A percentile compares a stretch with the other conserved stretches of the same genome.
Conservation (phyloP, 92 coral and sea anemone genomes). For the Palythoa heliodiscus region DNA sequence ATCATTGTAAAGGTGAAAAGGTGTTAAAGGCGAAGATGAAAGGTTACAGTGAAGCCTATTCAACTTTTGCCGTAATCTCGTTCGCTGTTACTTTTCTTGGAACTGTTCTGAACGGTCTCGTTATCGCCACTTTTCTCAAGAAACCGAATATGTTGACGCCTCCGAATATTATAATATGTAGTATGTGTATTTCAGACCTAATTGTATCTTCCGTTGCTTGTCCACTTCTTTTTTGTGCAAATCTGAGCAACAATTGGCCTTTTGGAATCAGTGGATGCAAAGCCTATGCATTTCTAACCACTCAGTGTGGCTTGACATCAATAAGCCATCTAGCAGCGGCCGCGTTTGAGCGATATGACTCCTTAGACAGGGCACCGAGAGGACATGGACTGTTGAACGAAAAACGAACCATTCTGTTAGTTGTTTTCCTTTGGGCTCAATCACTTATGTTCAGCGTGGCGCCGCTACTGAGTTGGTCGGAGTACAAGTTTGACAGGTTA, state of each 20-base stretch:
- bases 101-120: conserved; percentile 60
- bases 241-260: conserved; percentile 51
- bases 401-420: conserved; percentile 14
- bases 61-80: not conserved
- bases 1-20: no score
- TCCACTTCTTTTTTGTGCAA: conserved; percentile 66
- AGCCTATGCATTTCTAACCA: conserved; percentile 65
- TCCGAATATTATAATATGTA: conserved; percentile 75
- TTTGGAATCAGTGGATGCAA: conserved; percentile 49
- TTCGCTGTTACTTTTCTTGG: not conserved
- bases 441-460: conserved; percentile 61
- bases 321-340: conserved; percentile 69
- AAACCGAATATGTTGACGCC: conserved; percentile 68
- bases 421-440: conserved; percentile 58
- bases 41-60: not conserved
- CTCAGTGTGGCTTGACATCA: conserved; percentile 61
- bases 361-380: conserved; percentile 37
- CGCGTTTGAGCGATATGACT: conserved; percentile 61
- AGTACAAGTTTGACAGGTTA: conserved; percentile 69
- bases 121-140: conserved; percentile 64
- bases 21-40: not conserved
- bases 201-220: conserved; percentile 45
- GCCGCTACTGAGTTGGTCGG: conserved; percentile 80
- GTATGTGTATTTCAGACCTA: conserved; percentile 79
- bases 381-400: not conserved